A percentile compares a stretch with the other conserved stretches of the same genome.
phyloP scores from a whole-genome alignment of 2,113 vertebrate species.

The Pachyramphus minor region DNA sequence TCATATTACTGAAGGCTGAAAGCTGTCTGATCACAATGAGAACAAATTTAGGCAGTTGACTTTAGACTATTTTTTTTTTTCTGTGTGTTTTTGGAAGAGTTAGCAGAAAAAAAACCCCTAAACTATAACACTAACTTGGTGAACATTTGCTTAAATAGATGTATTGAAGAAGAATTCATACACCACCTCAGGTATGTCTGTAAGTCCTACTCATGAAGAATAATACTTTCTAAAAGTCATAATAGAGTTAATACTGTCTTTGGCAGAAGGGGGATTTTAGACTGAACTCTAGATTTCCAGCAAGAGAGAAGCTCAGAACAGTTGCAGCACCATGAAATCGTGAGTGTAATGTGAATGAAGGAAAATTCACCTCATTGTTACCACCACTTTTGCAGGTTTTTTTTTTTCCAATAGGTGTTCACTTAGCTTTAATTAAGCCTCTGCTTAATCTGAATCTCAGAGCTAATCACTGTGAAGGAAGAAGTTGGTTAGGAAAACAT shows the following conservation, averaged over 20 bases:
- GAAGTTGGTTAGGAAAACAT: not conserved
- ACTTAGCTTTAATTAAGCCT: not conserved
- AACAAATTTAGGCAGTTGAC: not conserved
- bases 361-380: not conserved
- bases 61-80: not conserved
- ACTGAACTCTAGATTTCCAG: not conserved
- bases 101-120: not conserved
- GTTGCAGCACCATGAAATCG: not conserved
- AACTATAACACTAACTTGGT: not conserved
- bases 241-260: not conserved
- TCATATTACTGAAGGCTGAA: not conserved
- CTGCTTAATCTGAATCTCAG: not conserved
- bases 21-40: not conserved
- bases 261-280: not conserved
- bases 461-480: not conserved
- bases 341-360: not conserved
- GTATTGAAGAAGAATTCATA: not conserved
- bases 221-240: not conserved
- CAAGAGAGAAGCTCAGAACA: not conserved
- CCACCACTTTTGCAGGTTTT: not conserved
- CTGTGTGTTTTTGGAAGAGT: not conserved
- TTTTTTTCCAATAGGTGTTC: not conserved
- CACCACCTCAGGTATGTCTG: not conserved
- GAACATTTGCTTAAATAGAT: not conserved
- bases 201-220: not conserved